Percentiles rank a stretch among this genome's conserved stretches.
Evolutionary conservation across 2,888 invertebrate species (phyloP).

Genomic region (Eristalis arbustorum): DNA sequence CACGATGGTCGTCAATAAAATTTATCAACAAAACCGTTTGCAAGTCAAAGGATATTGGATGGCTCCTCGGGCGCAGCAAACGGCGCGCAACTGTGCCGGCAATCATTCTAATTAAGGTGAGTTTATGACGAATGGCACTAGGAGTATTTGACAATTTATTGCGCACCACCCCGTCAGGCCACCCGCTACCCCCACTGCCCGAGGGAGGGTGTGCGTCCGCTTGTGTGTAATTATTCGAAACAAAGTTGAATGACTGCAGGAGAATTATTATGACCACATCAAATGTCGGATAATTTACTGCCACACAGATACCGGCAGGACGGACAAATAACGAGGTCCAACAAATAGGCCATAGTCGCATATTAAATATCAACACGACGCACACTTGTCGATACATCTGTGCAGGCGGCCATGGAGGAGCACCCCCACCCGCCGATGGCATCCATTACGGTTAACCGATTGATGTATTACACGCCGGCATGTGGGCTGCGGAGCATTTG

Average conservation of each 20-base stretch:
- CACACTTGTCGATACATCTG: constrained; percentile 14
- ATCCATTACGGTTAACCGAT: constrained; percentile 68
- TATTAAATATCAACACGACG: constrained; percentile 61
- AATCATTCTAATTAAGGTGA: constrained; percentile 63
- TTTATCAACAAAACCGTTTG: constrained; percentile 47
- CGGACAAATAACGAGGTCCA: constrained; percentile 53
- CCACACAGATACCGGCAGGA: constrained; percentile 13
- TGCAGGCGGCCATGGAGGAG: neutral
- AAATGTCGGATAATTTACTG: constrained; percentile 72
- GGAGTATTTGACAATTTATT: constrained; percentile 62
- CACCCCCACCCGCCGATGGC: constrained; percentile 13
- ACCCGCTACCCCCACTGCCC: constrained; percentile 17
- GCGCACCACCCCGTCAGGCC: neutral
- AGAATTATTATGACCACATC: constrained; percentile 72
- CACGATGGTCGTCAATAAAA: constrained; percentile 30
- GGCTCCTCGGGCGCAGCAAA: neutral
- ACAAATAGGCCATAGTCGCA: constrained; percentile 63
- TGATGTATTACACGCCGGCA: constrained; percentile 65
- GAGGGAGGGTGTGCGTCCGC: neutral
- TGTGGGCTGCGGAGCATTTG: constrained; percentile 63
- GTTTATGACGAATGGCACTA: constrained; percentile 40
- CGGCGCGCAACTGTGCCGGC: constrained; percentile 28
- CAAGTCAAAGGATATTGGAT: constrained; percentile 37
- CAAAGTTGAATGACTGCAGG: constrained; percentile 60
- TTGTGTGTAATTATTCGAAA: constrained; percentile 55